Conservation (phyloP, 2,888 invertebrate genomes). For the Lissocephala sabroskyi region DNA sequence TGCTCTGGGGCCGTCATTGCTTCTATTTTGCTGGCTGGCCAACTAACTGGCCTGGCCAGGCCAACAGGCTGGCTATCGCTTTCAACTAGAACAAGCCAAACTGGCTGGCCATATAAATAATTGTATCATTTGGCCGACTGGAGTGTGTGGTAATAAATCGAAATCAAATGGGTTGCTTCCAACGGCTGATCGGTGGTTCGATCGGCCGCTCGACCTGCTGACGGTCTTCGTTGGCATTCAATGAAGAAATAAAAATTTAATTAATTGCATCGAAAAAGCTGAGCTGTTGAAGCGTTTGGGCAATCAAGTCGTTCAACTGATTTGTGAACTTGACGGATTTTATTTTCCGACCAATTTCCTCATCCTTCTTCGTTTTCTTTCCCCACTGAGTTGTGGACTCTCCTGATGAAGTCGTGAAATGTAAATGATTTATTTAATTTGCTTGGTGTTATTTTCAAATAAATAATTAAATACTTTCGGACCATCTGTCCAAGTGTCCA, state of each 20-base stretch:
- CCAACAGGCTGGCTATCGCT: slow-evolving; percentile 46
- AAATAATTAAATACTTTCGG: slow-evolving; percentile 41
- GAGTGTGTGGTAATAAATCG: slow-evolving; percentile 61
- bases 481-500: no score
- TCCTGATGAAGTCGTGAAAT: slow-evolving; percentile 37
- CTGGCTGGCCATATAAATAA: slow-evolving; percentile 49
- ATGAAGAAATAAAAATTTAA: slow-evolving; percentile 62
- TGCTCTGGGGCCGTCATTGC: slow-evolving; percentile 21
- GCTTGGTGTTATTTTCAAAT: slow-evolving; percentile 33
- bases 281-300: slow-evolving; percentile 54
- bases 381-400: not conserved
- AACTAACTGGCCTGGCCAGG: slow-evolving; percentile 3
- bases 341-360: not conserved
- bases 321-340: slow-evolving; percentile 17
- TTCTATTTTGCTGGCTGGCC: slow-evolving; percentile 43
- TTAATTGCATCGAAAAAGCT: slow-evolving; percentile 56
- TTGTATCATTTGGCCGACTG: slow-evolving; percentile 53
- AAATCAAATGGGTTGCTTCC: slow-evolving; percentile 49
- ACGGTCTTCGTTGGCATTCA: no score
- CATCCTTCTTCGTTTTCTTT: no score
- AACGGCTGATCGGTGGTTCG: slow-evolving; percentile 1
- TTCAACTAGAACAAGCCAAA: slow-evolving; percentile 61
- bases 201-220: no score
- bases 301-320: slow-evolving; percentile 40
- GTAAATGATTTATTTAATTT: slow-evolving; percentile 21